These are phyloP conservation scores for Serilophus lunatus DNA, from an alignment of 2,113 vertebrate species.

Conservation along the genomic window DNA sequence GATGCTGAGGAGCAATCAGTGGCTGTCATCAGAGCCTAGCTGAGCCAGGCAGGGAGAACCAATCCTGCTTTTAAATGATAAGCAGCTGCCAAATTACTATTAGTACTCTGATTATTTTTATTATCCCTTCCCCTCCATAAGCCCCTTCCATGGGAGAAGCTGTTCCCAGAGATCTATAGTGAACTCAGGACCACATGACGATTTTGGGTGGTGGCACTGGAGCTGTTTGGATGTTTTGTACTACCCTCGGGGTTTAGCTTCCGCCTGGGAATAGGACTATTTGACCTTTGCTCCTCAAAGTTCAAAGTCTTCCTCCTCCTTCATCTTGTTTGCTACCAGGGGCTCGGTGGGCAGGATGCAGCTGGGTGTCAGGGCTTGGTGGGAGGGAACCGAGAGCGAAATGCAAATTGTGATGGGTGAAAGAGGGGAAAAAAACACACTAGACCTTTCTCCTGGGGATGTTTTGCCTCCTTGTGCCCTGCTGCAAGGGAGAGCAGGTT, in stretches of 20 bases:
- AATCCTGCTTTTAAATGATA: not conserved
- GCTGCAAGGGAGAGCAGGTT: not conserved
- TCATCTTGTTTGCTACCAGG: not conserved
- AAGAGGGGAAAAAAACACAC: not conserved
- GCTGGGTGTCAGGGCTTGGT: not conserved
- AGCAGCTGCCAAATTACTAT: not conserved
- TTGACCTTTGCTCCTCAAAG: not conserved
- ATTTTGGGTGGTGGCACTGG: not conserved
- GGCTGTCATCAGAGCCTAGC: accelerated
- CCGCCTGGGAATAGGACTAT: not conserved
- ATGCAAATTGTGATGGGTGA: not conserved
- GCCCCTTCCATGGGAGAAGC: not conserved
- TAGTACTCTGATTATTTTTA: not conserved
- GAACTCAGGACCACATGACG: not conserved
- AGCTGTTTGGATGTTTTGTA: not conserved
- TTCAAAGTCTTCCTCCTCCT: not conserved
- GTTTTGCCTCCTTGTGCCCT: not conserved
- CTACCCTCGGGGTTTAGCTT: not conserved
- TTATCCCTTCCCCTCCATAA: not conserved
- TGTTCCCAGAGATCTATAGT: not conserved
- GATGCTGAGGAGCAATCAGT: not conserved
- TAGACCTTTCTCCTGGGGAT: not conserved
- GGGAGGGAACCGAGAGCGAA: not conserved
- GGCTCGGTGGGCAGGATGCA: not conserved
- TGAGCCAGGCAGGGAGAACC: not conserved